phyloP scores from a whole-genome alignment of 2,888 invertebrate genomes.

The Dichetophora obliterata region DNA sequence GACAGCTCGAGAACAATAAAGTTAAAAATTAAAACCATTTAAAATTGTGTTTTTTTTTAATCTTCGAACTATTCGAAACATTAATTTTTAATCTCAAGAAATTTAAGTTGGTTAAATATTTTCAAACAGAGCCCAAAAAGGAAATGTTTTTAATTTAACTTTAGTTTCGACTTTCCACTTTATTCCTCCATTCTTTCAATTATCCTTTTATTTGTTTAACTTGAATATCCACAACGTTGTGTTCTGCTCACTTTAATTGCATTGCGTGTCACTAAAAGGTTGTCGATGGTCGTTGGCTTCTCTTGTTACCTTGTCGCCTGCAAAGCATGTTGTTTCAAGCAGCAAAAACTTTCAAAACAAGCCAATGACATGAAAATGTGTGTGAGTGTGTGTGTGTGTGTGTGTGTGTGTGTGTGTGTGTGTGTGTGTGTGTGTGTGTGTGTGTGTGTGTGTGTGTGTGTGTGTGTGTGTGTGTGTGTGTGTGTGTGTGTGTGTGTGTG shows the following conservation, averaged over 20 bases:
- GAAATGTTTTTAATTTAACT: no score
- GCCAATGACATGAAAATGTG: constrained; percentile 43
- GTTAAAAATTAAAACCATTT: no score
- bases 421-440: background rate
- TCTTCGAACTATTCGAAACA: no score
- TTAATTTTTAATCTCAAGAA: no score
- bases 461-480: background rate
- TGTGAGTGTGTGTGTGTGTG: constrained; percentile 1
- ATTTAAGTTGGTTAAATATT: no score
- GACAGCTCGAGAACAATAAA: no score
- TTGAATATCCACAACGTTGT: background rate
- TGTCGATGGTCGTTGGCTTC: constrained; percentile 31
- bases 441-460: constrained; percentile 1
- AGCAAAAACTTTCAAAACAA: constrained; percentile 49
- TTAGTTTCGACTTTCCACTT: no score
- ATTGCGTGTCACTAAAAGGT: constrained; percentile 46
- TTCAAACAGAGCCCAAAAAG: no score
- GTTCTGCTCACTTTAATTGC: constrained; percentile 28
- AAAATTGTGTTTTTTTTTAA: no score
- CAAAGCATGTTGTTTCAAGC: constrained; percentile 37
- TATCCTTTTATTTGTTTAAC: constrained; percentile 2
- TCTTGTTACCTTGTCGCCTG: constrained; percentile 32
- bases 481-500: background rate
- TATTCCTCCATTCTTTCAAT: background rate
- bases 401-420: background rate